Conservation (phyloP, 2,888 invertebrate genomes). For the Drosophila bunnanda region DNA sequence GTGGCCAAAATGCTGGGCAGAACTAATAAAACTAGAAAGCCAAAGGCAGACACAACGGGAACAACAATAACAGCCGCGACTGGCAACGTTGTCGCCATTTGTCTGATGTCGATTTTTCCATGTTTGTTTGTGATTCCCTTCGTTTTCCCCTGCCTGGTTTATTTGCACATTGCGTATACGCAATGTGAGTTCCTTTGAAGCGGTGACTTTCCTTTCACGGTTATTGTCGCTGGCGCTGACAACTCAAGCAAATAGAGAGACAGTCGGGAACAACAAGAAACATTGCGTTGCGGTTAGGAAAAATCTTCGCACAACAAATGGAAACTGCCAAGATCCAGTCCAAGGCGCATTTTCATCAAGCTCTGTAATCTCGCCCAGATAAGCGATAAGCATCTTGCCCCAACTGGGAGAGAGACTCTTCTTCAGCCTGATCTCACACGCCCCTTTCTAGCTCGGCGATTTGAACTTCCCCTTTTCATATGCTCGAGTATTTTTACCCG, state of each 20-base stretch:
- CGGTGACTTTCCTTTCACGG: slow-evolving; percentile 42
- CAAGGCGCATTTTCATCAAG: slow-evolving; percentile 30
- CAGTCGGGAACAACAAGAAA: slow-evolving; percentile 23
- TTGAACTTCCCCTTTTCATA: slow-evolving; percentile 70
- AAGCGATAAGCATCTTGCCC: slow-evolving; percentile 42
- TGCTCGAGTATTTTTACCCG: slow-evolving; percentile 59
- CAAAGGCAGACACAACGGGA: slow-evolving; percentile 18
- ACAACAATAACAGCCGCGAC: slow-evolving; percentile 26
- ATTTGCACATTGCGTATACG: slow-evolving; percentile 74
- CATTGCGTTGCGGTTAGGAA: background rate
- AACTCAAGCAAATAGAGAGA: slow-evolving; percentile 48
- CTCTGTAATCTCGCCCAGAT: slow-evolving; percentile 35
- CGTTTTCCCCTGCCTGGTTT: slow-evolving; percentile 48
- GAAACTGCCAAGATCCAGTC: slow-evolving; percentile 32
- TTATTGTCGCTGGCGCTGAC: slow-evolving; percentile 49
- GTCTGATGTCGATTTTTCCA: slow-evolving; percentile 65
- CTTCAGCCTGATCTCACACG: slow-evolving; percentile 4
- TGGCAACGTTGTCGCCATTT: slow-evolving; percentile 66
- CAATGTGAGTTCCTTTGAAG: slow-evolving; percentile 73
- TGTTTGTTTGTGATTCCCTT: slow-evolving; percentile 60
- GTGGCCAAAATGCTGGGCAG: slow-evolving; percentile 74
- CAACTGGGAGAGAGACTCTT: background rate
- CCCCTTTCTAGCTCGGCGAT: slow-evolving; percentile 42
- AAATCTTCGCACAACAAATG: slow-evolving; percentile 6
- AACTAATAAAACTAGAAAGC: slow-evolving; percentile 70